phyloP scores from a whole-genome alignment of 2,113 vertebrate genomes.

The Candoia aspera region DNA sequence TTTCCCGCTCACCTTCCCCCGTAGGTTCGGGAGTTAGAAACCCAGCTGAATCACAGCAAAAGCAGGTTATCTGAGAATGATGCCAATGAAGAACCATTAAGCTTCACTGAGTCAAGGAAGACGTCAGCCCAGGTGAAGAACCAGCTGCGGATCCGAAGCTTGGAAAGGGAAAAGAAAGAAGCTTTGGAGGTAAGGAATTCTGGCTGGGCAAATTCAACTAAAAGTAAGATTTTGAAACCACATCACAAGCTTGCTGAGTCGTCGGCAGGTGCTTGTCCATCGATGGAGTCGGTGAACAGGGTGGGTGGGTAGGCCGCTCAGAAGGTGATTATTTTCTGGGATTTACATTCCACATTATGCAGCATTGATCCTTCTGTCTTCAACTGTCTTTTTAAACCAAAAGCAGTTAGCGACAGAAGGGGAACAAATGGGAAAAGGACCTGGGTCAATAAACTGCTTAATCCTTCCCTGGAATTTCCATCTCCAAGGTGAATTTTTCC shows the following conservation, averaged over 20 bases:
- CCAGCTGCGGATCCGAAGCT: constrained; percentile 78
- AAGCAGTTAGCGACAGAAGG: neutral
- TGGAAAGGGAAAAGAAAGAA: constrained; percentile 88
- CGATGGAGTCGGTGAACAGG: neutral
- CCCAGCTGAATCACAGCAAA: constrained; percentile 75
- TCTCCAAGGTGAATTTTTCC: neutral
- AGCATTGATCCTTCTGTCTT: neutral
- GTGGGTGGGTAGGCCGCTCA: neutral
- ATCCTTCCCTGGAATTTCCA: neutral
- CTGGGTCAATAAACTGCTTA: neutral
- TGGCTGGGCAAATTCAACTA: neutral
- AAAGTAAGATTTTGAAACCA: neutral
- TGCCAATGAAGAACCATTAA: constrained; percentile 65
- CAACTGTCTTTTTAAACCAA: neutral
- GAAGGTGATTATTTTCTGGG: neutral
- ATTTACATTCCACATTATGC: neutral
- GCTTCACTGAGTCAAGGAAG: constrained; percentile 65
- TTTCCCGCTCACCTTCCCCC: neutral
- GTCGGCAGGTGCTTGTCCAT: neutral
- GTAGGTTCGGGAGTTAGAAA: constrained; percentile 90
- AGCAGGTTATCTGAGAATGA: constrained; percentile 58
- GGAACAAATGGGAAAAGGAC: neutral
- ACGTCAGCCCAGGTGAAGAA: constrained; percentile 79
- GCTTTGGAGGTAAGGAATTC: constrained; percentile 77
- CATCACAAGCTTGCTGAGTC: neutral